Evolutionary conservation across 2,888 invertebrate genomes (phyloP).

Genomic region (Elegia similella): DNA sequence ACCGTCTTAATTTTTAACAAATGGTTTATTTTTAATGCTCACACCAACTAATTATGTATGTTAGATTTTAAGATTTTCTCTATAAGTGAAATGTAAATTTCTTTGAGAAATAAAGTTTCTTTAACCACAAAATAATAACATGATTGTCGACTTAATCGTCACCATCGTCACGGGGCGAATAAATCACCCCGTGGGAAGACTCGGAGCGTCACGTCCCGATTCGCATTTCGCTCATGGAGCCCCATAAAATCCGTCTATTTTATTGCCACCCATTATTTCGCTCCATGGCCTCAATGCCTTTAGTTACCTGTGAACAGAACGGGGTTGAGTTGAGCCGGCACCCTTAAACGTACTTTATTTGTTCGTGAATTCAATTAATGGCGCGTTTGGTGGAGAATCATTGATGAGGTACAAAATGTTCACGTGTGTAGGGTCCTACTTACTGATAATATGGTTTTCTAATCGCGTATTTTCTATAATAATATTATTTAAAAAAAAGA

Average conservation of each 20-base stretch:
- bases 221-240: constrained; percentile 2
- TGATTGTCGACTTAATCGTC: too few species aligned
- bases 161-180: background rate
- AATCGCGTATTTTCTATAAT: too few species aligned
- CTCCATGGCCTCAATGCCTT: constrained; percentile 15
- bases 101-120: too few species aligned
- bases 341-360: constrained; percentile 15
- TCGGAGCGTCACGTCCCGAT: background rate
- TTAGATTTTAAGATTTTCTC: too few species aligned
- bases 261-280: constrained; percentile 18
- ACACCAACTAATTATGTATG: too few species aligned
- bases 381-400: background rate
- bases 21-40: too few species aligned
- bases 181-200: background rate
- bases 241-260: constrained; percentile 16
- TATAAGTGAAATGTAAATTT: too few species aligned
- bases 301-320: constrained; percentile 18
- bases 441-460: too few species aligned
- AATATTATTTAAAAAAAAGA: too few species aligned
- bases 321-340: background rate
- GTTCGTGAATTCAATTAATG: constrained; percentile 14
- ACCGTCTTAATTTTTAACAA: too few species aligned
- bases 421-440: too few species aligned
- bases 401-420: background rate
- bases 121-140: too few species aligned